Evolutionary conservation across 1,140 invertebrate genomes (phyloP), one percentile per base, ranked within the genome.

Genomic region (Pseudoatta argentina): DNA sequence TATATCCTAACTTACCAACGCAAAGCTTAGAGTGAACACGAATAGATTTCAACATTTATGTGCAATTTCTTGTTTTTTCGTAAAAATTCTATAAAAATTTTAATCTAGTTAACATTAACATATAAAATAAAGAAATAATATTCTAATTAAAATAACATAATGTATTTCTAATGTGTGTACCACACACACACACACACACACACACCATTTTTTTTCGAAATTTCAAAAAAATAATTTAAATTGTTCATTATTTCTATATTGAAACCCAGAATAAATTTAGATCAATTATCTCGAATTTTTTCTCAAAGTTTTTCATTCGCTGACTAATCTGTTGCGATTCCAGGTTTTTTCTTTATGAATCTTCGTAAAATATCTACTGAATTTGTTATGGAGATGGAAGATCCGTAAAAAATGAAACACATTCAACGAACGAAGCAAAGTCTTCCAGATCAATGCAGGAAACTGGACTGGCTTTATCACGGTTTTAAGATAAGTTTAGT

Each of bases 381-480:
- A 55, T 61, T 55, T 12, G 30, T 53, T 61, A 73, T 83, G 72
- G n/a, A 69, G 24, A 53, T 59, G 24, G 27, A 85, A 77, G 44
- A 53, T n/a, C 51, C 59, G 51, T 76, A 76, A 66, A 24, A 87
- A 76, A 87, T 85, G 53, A 51, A 85, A 64, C 14, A 16, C 44
- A 76, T 59, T 87, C 69, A 24, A 55, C 21, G 53, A 24, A 55
- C 53, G 30, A 59, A 27, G 21, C 67, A 73, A 55, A 39, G 39
- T 51, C 63, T 67, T 76, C 61, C n/a, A 85, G 79, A 75, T 85
- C 71, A 39, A 55, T 71, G 81, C 63, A 61, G 12, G 24, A 85
- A 87, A 67, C 24, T 30, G 34, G 63, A 87, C 69, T 69, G 51
- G 24, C 63, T 76, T 85, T 85, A 76, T 87, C 61, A 34, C 44